Percentiles rank a stretch among this genome's conserved stretches.
Conservation (phyloP, 2,888 invertebrate species). For the Pyralis farinalis region DNA sequence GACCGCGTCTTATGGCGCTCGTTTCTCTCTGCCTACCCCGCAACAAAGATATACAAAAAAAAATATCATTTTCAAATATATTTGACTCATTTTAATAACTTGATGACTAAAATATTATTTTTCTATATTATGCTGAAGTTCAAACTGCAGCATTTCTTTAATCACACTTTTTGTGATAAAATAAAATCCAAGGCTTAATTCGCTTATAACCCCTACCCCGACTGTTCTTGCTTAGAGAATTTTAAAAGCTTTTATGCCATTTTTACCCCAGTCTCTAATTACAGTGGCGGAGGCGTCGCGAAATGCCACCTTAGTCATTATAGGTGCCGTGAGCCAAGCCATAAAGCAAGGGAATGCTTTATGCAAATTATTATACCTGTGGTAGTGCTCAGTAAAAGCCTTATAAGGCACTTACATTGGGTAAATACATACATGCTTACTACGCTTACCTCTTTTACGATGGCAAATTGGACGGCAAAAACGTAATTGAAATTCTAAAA, state of each 20-base stretch:
- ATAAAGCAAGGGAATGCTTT: conserved; percentile 65
- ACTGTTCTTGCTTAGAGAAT: conserved; percentile 31
- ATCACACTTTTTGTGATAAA: too few relatives aligned
- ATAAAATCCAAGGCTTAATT: neutral
- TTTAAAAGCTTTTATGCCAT: conserved; percentile 50
- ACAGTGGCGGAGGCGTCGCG: conserved; percentile 62
- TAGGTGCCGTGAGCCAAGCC: conserved; percentile 65
- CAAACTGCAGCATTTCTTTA: too few relatives aligned
- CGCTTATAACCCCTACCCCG: neutral
- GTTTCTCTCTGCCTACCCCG: too few relatives aligned
- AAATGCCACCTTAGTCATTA: conserved; percentile 67
- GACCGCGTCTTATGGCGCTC: too few relatives aligned
- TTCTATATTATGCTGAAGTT: too few relatives aligned
- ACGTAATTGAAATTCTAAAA: too few relatives aligned
- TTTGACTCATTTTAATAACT: too few relatives aligned
- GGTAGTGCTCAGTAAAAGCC: conserved; percentile 12
- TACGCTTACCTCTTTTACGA: conserved; percentile 11
- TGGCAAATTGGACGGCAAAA: conserved; percentile 1
- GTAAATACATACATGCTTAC: conserved; percentile 16
- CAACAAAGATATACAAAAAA: too few relatives aligned
- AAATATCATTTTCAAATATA: too few relatives aligned
- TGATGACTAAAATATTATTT: too few relatives aligned
- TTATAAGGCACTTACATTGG: conserved; percentile 17
- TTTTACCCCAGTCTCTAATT: conserved; percentile 64
- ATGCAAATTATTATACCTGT: conserved; percentile 61